Evolutionary conservation across 2,888 invertebrate species (phyloP).

Genomic region (Aleiodes leptofemur): DNA sequence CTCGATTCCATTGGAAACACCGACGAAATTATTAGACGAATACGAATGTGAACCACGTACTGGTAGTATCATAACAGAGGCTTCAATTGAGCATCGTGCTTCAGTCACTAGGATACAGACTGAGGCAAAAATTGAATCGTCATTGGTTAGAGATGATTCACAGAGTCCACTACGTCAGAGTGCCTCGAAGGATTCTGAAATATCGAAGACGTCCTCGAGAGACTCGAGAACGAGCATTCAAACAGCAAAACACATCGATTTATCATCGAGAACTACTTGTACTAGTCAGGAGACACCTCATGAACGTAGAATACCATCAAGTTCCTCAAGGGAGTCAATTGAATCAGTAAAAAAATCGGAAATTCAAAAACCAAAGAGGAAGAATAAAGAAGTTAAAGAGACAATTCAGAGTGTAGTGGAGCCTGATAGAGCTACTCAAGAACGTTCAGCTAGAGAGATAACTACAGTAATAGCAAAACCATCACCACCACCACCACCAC

Average conservation of each 20-base stretch:
- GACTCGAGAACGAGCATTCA: conserved; percentile 61
- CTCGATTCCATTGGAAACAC: conserved; percentile 69
- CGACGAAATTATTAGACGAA: conserved; percentile 70
- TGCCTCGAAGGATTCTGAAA: conserved; percentile 61
- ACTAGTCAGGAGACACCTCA: conserved; percentile 17
- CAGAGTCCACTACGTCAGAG: conserved; percentile 59
- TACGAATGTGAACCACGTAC: conserved; percentile 64
- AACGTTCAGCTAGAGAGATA: background rate
- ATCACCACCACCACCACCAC: too few relatives aligned
- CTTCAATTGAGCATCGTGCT: conserved; percentile 70
- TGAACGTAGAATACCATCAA: conserved; percentile 44
- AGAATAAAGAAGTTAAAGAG: conserved; percentile 60
- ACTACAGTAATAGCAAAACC: conserved; percentile 67
- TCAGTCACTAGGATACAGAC: conserved; percentile 57
- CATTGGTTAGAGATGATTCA: conserved; percentile 51
- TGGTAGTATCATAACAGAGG: conserved; percentile 69
- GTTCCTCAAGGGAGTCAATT: conserved; percentile 62
- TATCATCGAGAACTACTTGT: conserved; percentile 40
- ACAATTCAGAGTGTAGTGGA: conserved; percentile 41
- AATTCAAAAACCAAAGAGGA: conserved; percentile 67
- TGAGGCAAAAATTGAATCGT: conserved; percentile 61
- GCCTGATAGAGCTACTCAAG: background rate
- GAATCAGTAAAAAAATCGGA: conserved; percentile 60
- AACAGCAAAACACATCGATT: conserved; percentile 46
- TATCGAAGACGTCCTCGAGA: conserved; percentile 63